Evolutionary conservation across 1,140 invertebrate genomes (phyloP).

Genomic region (Episyrphus balteatus): DNA sequence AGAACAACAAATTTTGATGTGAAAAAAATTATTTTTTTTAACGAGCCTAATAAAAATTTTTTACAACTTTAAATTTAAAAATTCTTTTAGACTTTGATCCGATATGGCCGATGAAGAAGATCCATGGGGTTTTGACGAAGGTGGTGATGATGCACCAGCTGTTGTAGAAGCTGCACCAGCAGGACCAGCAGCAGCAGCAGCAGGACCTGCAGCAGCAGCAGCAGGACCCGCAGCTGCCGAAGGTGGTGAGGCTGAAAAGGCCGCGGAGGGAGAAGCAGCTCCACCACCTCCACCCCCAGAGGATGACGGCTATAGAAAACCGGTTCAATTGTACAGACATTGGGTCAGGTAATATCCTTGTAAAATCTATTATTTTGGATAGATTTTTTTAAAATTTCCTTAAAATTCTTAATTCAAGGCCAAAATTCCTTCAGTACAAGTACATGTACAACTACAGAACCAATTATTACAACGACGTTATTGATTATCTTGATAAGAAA

Average conservation of each 20-base stretch:
- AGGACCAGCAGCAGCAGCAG: constrained; percentile 11
- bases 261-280: constrained; percentile 33
- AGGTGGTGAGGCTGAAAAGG: constrained; percentile 24
- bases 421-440: constrained; percentile 64
- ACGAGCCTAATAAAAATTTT: too few relatives aligned
- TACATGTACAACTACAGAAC: constrained; percentile 72
- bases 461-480: constrained; percentile 75
- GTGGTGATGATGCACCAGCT: constrained; percentile 8
- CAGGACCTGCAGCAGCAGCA: constrained; percentile 24
- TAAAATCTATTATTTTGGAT: not conserved
- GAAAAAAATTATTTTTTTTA: too few relatives aligned
- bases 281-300: constrained; percentile 45
- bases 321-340: constrained; percentile 51
- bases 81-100: too few relatives aligned
- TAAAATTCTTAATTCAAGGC: constrained; percentile 36
- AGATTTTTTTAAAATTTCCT: not conserved
- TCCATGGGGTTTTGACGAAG: constrained; percentile 34
- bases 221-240: constrained; percentile 20
- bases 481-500: constrained; percentile 66
- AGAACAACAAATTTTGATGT: too few relatives aligned
- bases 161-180: constrained; percentile 9
- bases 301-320: constrained; percentile 38
- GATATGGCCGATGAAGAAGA: constrained; percentile 36
- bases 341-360: constrained; percentile 52
- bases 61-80: too few relatives aligned